Evolutionary conservation across 2,888 invertebrate genomes (phyloP), one percentile per base, ranked within the genome.

Genomic region (Drosophila cognata): DNA sequence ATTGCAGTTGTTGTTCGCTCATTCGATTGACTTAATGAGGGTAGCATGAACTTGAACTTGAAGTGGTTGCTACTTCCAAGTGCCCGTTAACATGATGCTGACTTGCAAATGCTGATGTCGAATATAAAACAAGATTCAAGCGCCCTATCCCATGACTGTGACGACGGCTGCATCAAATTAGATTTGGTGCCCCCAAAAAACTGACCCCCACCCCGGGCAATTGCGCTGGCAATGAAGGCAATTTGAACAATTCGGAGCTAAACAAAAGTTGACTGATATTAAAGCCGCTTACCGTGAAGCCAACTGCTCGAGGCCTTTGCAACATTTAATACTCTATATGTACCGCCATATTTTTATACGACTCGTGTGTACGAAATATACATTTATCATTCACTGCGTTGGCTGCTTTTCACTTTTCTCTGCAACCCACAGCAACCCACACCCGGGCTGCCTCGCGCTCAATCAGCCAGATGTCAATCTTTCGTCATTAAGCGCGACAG

Each of bases 201-300:
- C 60, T 56, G 66, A 68, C 61, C 77, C 65, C 57, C 65, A 50
- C 56, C 33, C 4, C 59, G 46, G 46, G 52, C 46, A 63, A 13
- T 21, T 21, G 36, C n/a, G 31, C 36, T 64, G 62, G 80, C 71
- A 78, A 76, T 80, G 77, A 79, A 86, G 81, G 74, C 77, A 88
- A 86, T 88, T 88, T 71, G 38, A 16, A 68, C 28, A 55, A 83
- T 82, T 81, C 74, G 67, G 71, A 78, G 86, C 78, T 71, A 71
- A 35, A 65, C 55, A n/a, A 61, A 35, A 53, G 55, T 58, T 66
- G 62, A 53, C 63, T 74, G 77, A 77, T 75, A 63, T 71, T 72
- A 86, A 83, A 88, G 87, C 84, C 65, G 89, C 87, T 88, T 86
- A 86, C 84, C 84, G 79, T 85, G 84, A 85, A 88, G 73, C 61